phyloP scores from a whole-genome alignment of 2,797 vertebrate species.

The Anas flavirostris region DNA sequence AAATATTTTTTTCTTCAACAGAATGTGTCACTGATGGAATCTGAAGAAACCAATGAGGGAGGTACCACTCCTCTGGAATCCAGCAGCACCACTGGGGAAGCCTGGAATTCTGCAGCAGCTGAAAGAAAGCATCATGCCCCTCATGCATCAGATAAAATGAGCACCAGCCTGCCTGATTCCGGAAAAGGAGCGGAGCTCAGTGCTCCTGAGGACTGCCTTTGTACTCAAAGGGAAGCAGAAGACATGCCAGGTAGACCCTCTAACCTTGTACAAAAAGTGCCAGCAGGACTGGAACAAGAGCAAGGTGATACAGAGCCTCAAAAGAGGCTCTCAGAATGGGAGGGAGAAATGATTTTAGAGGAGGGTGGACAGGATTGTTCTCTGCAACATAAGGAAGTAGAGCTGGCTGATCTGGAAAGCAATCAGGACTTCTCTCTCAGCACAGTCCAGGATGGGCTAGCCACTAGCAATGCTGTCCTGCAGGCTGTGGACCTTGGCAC shows the following conservation, averaged over 20 bases:
- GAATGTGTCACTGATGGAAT: conserved; percentile 75
- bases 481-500: background rate
- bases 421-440: background rate
- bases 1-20: conserved; percentile 46
- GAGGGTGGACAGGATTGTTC: background rate
- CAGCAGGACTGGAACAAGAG: conserved; percentile 4
- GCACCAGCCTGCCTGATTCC: background rate
- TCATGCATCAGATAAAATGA: background rate
- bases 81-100: background rate
- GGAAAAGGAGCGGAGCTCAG: background rate
- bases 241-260: conserved; percentile 20
- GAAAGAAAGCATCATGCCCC: conserved; percentile 22
- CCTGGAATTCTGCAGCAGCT: background rate
- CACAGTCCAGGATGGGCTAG: background rate
- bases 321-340: background rate
- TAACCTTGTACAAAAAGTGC: background rate
- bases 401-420: background rate
- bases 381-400: background rate
- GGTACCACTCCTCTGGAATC: background rate
- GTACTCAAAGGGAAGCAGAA: background rate
- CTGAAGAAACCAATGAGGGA: conserved; percentile 53
- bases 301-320: background rate
- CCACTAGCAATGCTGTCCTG: background rate
- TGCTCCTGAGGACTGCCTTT: background rate
- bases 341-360: background rate